These are phyloP conservation scores for Thymallus thymallus DNA, from an alignment of 2,113 vertebrate species.

Conservation along the genomic window DNA sequence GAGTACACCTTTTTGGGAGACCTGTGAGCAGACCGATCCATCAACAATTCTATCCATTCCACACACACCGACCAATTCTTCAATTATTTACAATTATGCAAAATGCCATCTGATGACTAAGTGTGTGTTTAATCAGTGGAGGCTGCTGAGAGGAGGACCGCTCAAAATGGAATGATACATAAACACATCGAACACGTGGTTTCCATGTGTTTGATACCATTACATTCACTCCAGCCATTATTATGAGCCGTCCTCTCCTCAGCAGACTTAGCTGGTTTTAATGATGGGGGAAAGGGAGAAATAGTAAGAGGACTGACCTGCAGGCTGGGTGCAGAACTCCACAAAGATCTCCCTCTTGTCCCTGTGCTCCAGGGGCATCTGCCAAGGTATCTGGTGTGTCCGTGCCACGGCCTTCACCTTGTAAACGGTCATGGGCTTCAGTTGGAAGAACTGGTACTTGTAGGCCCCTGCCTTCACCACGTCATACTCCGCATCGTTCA, in stretches of 20 bases:
- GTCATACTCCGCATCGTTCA: slow-evolving; percentile 90
- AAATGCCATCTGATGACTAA: not conserved
- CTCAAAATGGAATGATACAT: no score
- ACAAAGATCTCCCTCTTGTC: slow-evolving; percentile 90
- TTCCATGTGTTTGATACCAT: no score
- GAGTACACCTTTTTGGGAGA: not conserved
- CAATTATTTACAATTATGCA: not conserved
- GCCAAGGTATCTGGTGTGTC: slow-evolving; percentile 98
- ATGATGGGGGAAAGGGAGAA: not conserved
- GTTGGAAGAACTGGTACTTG: slow-evolving; percentile 89
- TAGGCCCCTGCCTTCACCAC: slow-evolving; percentile 87
- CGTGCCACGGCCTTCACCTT: slow-evolving; percentile 88
- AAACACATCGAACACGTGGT: no score
- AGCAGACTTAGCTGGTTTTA: not conserved
- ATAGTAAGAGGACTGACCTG: slow-evolving; percentile 76
- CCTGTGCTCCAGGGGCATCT: slow-evolving; percentile 91
- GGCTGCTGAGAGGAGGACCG: no score
- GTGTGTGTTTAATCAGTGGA: not conserved
- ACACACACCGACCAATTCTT: not conserved
- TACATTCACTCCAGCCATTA: no score
- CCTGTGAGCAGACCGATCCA: not conserved
- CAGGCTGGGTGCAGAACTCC: slow-evolving; percentile 93
- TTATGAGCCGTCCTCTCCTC: no score
- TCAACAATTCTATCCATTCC: not conserved
- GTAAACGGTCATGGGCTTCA: slow-evolving; percentile 88